These are phyloP conservation scores for Stomatorhinus ivindoensis DNA, from an alignment of 2,113 vertebrate genomes.

Conservation along the genomic window DNA sequence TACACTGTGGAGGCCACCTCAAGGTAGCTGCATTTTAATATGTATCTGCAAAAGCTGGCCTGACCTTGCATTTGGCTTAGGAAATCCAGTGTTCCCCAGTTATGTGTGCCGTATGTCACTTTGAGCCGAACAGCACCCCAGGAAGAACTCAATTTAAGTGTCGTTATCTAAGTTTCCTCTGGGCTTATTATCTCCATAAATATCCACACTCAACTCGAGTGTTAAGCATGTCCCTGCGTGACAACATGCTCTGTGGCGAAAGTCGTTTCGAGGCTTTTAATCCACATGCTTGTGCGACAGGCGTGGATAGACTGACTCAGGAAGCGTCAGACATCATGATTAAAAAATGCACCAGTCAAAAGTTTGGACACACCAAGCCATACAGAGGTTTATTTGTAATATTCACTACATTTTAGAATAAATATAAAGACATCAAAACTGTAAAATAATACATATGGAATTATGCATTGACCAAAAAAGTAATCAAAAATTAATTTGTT, in stretches of 20 bases:
- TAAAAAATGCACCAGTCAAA: neutral
- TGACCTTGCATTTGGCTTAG: neutral
- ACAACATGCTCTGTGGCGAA: neutral
- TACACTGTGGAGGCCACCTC: neutral
- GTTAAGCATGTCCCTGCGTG: neutral
- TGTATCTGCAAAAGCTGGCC: neutral
- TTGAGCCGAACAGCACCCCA: neutral
- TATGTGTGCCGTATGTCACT: neutral
- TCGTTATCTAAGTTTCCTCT: neutral
- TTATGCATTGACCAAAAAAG: neutral
- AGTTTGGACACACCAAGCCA: neutral
- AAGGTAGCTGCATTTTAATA: neutral
- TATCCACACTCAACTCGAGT: neutral
- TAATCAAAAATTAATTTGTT: neutral
- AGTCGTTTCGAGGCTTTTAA: neutral
- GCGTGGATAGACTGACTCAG: neutral
- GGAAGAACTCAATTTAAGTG: conserved; percentile 7
- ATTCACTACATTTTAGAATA: neutral
- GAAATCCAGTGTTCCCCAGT: neutral
- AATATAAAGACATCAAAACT: neutral
- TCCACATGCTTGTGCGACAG: neutral
- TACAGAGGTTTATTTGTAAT: neutral
- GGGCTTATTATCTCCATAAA: conserved; percentile 14
- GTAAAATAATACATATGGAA: neutral
- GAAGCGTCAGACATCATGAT: neutral